Base-by-base conservation (phyloP, 1,140 invertebrate genomes). In the Heliconius himera region DNA sequence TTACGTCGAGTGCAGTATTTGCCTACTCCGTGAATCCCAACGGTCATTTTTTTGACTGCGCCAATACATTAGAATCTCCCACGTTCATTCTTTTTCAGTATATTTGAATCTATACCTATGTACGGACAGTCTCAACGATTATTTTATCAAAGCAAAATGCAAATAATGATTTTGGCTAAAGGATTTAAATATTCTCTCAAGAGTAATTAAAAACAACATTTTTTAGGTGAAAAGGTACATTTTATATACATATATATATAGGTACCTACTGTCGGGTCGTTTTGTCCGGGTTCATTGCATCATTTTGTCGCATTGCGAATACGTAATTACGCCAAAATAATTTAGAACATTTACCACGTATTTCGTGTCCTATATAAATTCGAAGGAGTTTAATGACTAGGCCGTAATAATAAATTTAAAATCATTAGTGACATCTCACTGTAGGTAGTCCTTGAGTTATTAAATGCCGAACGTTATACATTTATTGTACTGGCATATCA, bases 231-330 rank as follows among this genome's bases (percentile, higher is more conserved):
- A 20, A 20, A 51, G 18, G 5, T 51, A 20, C 1, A 16, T 46
- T 46, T 16, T 51, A 51, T 51, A 18, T 51, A 51, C 2, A 51
- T 51, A 51, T 51, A 18, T 51, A 51, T 0, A 51, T 9, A 20
- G n/a, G 8, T 56, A 56, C n/a, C 6, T 20, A 51, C 18, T 18
- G 5, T 8, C 22, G 60, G 26, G 11, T 6, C 26, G 60, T 66
- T 66, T 29, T 66, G 56, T 83, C 82, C 80, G 82, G 82, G 80
- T 83, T 83, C 82, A 74, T 78, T 77, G 82, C n/a, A 73, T 80
- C 75, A n/a, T 46, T 51, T 66, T 33, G 82, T 80, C 73, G 75
- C 76, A 66, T 60, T 75, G 36, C 73, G 80, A 83, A 81, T 81
- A 81, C 79, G n/a, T 70, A 83, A 83, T 80, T 76, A 51, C 72